phyloP scores from a whole-genome alignment of 2,113 vertebrate genomes.

The Psephotus haematonotus region DNA sequence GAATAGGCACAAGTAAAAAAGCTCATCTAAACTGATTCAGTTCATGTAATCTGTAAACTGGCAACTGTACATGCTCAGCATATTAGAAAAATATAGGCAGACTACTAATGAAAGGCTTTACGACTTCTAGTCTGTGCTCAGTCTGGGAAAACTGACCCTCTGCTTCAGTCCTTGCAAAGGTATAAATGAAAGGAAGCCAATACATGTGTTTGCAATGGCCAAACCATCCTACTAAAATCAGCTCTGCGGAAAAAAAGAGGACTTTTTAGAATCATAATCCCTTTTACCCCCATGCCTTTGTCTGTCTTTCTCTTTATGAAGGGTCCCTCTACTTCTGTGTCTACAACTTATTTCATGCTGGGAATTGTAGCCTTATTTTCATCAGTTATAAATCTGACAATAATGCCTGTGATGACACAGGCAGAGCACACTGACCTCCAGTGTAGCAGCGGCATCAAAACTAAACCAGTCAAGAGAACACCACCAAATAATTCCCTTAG shows the following conservation, averaged over 20 bases:
- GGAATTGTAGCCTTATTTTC: neutral
- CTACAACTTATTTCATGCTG: neutral
- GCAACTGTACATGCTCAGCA: neutral
- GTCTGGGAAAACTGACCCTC: neutral
- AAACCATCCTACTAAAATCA: neutral
- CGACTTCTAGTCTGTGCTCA: neutral
- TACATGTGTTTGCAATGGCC: neutral
- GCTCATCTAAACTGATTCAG: neutral
- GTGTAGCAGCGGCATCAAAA: neutral
- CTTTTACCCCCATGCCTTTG: neutral
- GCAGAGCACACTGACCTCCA: neutral
- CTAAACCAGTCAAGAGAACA: neutral
- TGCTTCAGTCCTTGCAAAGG: neutral
- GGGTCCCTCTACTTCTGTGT: neutral
- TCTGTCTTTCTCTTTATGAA: neutral
- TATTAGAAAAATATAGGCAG: neutral
- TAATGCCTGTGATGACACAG: neutral
- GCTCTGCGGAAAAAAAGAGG: neutral
- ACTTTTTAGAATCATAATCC: neutral
- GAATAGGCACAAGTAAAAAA: neutral
- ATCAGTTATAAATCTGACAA: neutral
- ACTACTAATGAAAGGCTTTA: constrained; percentile 35
- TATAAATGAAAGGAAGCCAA: neutral
- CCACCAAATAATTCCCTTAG: neutral
- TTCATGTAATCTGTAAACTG: neutral